Percentiles rank a stretch among this genome's conserved stretches.
Evolutionary conservation across 2,888 invertebrate genomes (phyloP).

Genomic region (Norana najaformis): DNA sequence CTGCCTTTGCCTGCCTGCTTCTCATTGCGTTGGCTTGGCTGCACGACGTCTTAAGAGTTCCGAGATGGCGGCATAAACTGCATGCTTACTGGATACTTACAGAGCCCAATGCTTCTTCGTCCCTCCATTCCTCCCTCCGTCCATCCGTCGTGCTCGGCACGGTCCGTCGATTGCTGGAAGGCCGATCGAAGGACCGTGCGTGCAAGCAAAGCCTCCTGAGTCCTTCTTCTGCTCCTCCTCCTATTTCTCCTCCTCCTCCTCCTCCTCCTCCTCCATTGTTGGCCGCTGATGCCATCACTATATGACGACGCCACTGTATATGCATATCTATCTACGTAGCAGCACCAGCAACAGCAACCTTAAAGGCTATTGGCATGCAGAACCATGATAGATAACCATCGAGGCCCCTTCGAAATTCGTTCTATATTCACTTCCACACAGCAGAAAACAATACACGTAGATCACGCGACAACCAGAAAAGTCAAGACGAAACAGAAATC

Average conservation of each 20-base stretch:
- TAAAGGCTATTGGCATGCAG: background rate
- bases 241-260: background rate
- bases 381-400: background rate
- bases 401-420: background rate
- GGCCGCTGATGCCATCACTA: background rate
- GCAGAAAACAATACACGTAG: background rate
- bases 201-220: background rate
- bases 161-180: background rate
- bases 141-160: background rate
- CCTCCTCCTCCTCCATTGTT: background rate
- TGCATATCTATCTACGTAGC: background rate
- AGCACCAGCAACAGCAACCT: background rate
- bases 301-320: constrained; percentile 13
- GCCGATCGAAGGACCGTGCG: background rate
- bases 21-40: background rate
- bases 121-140: background rate
- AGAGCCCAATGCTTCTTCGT: background rate
- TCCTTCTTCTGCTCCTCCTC: background rate
- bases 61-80: constrained; percentile 13
- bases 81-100: background rate
- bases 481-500: background rate
- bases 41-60: background rate
- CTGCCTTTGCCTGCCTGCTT: background rate
- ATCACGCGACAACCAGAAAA: background rate
- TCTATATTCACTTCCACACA: background rate